Conservation (phyloP, 1,140 invertebrate species). For the Euschistus heros region DNA sequence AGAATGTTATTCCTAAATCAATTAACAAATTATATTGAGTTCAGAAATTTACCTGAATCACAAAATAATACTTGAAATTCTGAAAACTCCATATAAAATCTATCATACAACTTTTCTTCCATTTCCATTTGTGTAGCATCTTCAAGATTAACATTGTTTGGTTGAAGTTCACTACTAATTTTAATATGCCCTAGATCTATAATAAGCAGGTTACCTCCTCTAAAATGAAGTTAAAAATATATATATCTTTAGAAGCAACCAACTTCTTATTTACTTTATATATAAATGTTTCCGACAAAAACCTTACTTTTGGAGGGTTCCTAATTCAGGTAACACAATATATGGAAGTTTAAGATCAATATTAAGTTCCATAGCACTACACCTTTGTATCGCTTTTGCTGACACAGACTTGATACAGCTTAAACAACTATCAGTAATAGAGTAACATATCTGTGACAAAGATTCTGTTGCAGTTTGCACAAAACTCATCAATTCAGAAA, state of each 20-base stretch:
- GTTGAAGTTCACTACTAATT: constrained; percentile 64
- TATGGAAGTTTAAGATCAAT: constrained; percentile 69
- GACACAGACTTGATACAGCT: constrained; percentile 33
- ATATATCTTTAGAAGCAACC: too few relatives aligned
- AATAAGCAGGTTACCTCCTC: constrained; percentile 59
- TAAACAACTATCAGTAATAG: constrained; percentile 29
- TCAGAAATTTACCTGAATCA: constrained; percentile 35
- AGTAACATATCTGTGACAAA: constrained; percentile 29
- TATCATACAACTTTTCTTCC: constrained; percentile 68
- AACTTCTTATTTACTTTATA: too few relatives aligned
- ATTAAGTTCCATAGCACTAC: constrained; percentile 58
- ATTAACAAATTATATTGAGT: background rate
- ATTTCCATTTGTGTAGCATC: constrained; percentile 72
- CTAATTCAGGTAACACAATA: constrained; percentile 64
- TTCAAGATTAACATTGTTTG: constrained; percentile 51
- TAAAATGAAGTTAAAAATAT: constrained; percentile 33
- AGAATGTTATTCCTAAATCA: constrained; percentile 37
- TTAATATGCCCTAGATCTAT: constrained; percentile 60
- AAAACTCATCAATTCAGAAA: constrained; percentile 63
- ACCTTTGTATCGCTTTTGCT: constrained; percentile 46
- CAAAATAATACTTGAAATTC: constrained; percentile 55
- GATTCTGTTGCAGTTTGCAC: constrained; percentile 43
- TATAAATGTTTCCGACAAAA: constrained; percentile 25
- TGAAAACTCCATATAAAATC: constrained; percentile 57
- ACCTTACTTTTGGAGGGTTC: constrained; percentile 62